A percentile compares a stretch with the other conserved stretches of the same genome.
These are phyloP conservation scores for Pampusana beccarii DNA, from an alignment of 2,113 vertebrate species.

Conservation along the genomic window DNA sequence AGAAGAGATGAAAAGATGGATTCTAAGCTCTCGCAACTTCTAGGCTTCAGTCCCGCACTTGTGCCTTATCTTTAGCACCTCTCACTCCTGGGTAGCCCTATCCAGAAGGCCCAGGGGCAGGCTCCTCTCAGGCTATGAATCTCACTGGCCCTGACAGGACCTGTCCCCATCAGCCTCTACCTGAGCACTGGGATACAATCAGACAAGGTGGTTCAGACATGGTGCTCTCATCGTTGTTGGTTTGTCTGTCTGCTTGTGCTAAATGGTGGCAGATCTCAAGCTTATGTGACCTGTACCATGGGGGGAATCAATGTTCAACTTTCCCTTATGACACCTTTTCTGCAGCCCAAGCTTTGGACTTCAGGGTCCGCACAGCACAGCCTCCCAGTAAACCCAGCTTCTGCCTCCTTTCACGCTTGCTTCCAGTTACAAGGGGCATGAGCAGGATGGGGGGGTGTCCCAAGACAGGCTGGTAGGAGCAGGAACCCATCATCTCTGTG, in stretches of 20 bases:
- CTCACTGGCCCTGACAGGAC: neutral
- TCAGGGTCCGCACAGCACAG: neutral
- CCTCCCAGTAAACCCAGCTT: neutral
- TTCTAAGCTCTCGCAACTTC: neutral
- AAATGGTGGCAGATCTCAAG: neutral
- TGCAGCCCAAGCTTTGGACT: neutral
- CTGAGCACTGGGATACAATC: neutral
- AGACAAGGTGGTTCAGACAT: neutral
- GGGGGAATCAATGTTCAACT: neutral
- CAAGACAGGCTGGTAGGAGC: neutral
- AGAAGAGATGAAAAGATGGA: neutral
- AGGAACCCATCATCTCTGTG: accelerated
- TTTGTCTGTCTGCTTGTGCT: neutral
- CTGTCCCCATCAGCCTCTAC: neutral
- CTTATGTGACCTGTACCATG: neutral
- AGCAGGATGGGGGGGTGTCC: neutral
- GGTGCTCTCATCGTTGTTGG: neutral
- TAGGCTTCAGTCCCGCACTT: neutral
- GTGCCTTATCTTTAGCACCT: neutral
- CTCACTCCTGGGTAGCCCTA: neutral
- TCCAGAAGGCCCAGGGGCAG: neutral
- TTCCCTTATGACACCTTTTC: neutral
- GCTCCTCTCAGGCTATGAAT: neutral
- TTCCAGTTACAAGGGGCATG: neutral
- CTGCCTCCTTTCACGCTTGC: neutral